Conservation (phyloP, 2,888 invertebrate species). For the Timandra comae region DNA sequence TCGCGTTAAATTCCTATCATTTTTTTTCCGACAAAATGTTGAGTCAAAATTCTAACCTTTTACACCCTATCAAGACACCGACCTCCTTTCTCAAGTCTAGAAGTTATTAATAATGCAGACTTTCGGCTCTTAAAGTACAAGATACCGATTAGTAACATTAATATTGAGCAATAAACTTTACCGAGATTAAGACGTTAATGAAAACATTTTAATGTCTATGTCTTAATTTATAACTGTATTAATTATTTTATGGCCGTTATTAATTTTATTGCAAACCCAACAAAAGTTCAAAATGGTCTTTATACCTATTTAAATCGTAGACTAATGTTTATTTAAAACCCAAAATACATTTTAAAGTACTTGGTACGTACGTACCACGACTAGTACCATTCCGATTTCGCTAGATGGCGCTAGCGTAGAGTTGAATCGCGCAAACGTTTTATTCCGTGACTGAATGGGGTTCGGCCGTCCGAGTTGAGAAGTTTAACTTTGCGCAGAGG, state of each 20-base stretch:
- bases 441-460: slow-evolving; percentile 4
- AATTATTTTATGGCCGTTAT: no score
- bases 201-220: neutral
- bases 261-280: no score
- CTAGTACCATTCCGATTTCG: slow-evolving; percentile 9
- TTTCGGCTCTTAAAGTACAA: neutral
- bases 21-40: no score
- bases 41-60: slow-evolving; percentile 3
- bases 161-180: neutral
- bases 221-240: no score
- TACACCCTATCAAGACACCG: no score
- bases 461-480: neutral
- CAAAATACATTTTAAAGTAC: neutral
- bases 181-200: no score
- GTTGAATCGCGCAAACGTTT: slow-evolving; percentile 38
- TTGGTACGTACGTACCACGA: no score
- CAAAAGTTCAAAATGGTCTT: no score
- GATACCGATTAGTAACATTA: no score
- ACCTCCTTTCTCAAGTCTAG: neutral
- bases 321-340: no score
- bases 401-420: slow-evolving; percentile 46
- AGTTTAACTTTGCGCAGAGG: slow-evolving; percentile 91
- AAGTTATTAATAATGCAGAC: neutral
- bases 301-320: no score
- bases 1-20: no score